These are phyloP conservation scores for Archivesica marissinica DNA, from an alignment of 1,140 invertebrate genomes.

Conservation along the genomic window DNA sequence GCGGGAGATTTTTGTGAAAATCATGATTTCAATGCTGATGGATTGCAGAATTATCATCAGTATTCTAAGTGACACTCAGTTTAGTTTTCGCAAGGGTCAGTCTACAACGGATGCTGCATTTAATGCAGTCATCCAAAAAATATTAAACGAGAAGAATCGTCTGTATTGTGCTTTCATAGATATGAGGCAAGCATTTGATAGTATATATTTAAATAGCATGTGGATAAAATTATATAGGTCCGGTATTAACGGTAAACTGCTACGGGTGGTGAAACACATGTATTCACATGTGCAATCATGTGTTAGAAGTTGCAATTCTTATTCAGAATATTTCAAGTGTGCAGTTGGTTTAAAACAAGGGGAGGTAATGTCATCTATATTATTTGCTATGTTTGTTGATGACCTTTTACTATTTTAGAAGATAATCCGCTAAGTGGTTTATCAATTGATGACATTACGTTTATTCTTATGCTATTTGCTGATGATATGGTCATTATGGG, in stretches of 20 bases:
- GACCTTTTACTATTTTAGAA: conserved; percentile 11
- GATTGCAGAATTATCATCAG: no score
- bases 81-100: conserved; percentile 7
- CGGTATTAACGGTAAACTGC: background rate
- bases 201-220: conserved; percentile 8
- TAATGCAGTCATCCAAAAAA: no score
- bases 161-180: conserved; percentile 9
- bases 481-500: conserved; percentile 3
- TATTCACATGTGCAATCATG: background rate
- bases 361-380: background rate
- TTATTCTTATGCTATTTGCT: conserved; percentile 24
- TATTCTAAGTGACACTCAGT: conserved; percentile 5
- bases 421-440: background rate
- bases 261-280: background rate
- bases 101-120: conserved; percentile 23
- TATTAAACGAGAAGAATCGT: conserved; percentile 11
- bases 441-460: background rate
- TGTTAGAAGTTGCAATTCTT: background rate
- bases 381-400: conserved; percentile 39
- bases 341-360: conserved; percentile 39
- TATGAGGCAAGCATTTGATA: background rate
- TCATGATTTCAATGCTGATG: no score
- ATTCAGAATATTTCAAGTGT: conserved; percentile 27
- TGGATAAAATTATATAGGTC: conserved; percentile 21
- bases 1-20: no score